Base-by-base conservation (phyloP, 30 jellyfish, hydroid and myxozoan genomes). In the Hydra vulgaris region DNA sequence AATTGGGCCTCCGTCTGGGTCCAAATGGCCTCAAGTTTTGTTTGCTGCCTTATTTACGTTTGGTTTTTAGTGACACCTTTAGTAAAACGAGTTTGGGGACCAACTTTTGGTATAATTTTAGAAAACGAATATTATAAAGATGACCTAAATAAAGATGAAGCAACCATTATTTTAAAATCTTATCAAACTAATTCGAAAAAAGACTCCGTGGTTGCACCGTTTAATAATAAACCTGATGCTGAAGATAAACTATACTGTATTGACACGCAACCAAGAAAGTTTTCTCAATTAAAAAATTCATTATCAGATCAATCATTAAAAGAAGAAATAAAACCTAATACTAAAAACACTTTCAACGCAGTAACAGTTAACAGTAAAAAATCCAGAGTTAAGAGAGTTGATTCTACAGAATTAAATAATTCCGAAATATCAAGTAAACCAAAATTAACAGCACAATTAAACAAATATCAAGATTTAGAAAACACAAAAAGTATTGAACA, bases 1-100 rank as follows among this genome's bases (percentile, higher is more conserved):
- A 92, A 92, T 73, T 92, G 98, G 98, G 96, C 98, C 27, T 86
- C 96, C 3, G 98, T 92, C 40, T 92, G 98, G 98, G 98, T 92
- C 25, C 98, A 92, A 70, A 92, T 92, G 98, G 98, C 98, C 18
- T 92, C 98, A 54, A 92, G 98, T 81, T 92, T 92, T 80, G 85
- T 88, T 5, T 86, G 98, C 70, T 70, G 87, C 4, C 66, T 92
- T 72, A 70, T 92, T 1, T 92, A 92, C 56, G 73, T 92, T 21
- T 92, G 98, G 98, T 92, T 92, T 54, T 54, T 92, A 27, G 98
- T 92, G 8, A 77, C 98, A 1, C 98, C 98, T 7, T 66, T 92
- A 18, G 82, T 92, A 21, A 81, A 84, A 40, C 74, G 79, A 25
- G 25, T 92, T 18, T 92, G 98, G 98, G 98, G 96, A 17, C 98